Conservation (phyloP, 2,797 vertebrate genomes). For the Silurus lanzhouensis region DNA sequence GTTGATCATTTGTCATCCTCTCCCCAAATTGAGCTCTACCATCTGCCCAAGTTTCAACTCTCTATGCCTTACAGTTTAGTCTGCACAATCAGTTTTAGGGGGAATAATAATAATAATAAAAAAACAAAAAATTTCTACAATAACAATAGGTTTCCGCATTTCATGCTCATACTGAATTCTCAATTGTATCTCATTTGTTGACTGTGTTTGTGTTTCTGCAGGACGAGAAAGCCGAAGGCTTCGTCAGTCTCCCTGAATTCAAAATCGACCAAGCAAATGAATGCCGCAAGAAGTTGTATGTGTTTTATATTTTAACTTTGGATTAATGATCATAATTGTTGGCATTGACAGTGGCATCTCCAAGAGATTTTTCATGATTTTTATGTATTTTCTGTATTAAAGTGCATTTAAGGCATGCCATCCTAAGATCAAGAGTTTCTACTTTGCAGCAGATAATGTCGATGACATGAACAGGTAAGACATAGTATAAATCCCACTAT, state of each 20-base stretch:
- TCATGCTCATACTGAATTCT: slow-evolving; percentile 2
- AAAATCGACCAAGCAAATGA: slow-evolving; percentile 97
- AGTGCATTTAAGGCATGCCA: slow-evolving; percentile 98
- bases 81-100: too few relatives aligned
- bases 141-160: too few relatives aligned
- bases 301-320: slow-evolving; percentile 53
- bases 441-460: slow-evolving; percentile 97
- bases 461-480: slow-evolving; percentile 98
- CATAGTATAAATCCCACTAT: not conserved
- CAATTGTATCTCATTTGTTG: not conserved
- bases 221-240: slow-evolving; percentile 99
- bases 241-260: slow-evolving; percentile 97
- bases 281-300: slow-evolving; percentile 98
- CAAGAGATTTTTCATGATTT: not conserved
- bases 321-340: not conserved
- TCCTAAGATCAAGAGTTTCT: slow-evolving; percentile 99
- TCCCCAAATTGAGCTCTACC: too few relatives aligned
- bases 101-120: slow-evolving; percentile 3
- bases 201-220: slow-evolving; percentile 60
- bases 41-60: too few relatives aligned
- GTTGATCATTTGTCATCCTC: too few relatives aligned
- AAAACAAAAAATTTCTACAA: too few relatives aligned
- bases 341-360: not conserved
- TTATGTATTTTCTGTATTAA: slow-evolving; percentile 62
- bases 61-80: too few relatives aligned